Evolutionary conservation across 2,888 invertebrate genomes (phyloP), one percentile per base, ranked within the genome.

Genomic region (Lepidochitona cinerea): DNA sequence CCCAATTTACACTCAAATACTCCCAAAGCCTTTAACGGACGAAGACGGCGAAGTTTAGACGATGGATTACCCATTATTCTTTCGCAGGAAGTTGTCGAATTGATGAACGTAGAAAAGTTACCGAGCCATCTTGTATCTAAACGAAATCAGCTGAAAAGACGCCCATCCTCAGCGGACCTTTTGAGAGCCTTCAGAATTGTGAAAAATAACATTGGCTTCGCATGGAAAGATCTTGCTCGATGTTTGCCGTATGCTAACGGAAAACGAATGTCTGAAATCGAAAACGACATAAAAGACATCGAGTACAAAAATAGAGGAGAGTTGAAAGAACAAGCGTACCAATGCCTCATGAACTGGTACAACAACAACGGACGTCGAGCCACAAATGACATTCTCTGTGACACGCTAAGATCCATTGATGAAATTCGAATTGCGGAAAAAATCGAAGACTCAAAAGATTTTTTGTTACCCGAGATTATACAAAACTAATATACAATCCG

Each of bases 221-320:
- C 37, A 14, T 75, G 75, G 75, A 75, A 75, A 59, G 75, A 75
- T 26, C 32, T 75, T 33, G 65, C 73, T 26, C 65, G 75, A 6
- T 37, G 54, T 6, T 52, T 75, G 14, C 75, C 75, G 7, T 75
- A 75, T 59, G 9, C 26, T 6, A 52, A 69, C n/a, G 29, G 52
- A 18, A 69, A 54, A 32, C 35, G 67, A 18, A 23, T 69, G 23
- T 33, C 36, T 12, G 75, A 75, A 37, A 52, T 75, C n/a, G 66
- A 75, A 35, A 72, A 53, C 35, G 75, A 75, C 26, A 75, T 75
- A 9, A 52, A n/a, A 35, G 66, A 53, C 18, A 75, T 75, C 7
- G 75, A 75, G 59, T 75, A 75, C 49, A 32, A 69, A 35, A 69
- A 72, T 29, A 32, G 33, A 23, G 75, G 75, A 4, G 72, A 75